These are phyloP conservation scores for Tyrannus savana DNA, from an alignment of 2,113 vertebrate species.

Conservation along the genomic window DNA sequence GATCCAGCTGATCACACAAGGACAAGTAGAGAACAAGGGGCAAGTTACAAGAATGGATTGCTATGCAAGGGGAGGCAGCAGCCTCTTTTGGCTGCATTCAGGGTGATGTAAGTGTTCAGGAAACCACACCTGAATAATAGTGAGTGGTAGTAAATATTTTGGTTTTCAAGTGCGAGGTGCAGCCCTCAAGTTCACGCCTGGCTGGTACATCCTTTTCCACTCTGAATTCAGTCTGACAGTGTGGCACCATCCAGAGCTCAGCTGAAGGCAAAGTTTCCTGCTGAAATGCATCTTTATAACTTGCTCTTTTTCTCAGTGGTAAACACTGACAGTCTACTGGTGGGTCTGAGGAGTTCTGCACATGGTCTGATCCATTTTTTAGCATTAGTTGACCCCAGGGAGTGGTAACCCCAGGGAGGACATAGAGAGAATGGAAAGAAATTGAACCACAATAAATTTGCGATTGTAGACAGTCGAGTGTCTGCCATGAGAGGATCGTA, in stretches of 20 bases:
- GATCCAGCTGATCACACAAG: background rate
- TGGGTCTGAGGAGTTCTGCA: fast-evolving
- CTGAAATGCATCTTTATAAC: background rate
- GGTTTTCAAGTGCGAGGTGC: background rate
- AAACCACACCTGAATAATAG: background rate
- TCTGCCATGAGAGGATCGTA: background rate
- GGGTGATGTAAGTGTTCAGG: background rate
- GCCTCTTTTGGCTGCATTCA: background rate
- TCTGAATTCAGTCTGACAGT: background rate
- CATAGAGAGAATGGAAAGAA: background rate
- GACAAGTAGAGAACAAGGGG: background rate
- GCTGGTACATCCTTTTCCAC: background rate
- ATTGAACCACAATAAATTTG: background rate
- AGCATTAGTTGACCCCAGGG: background rate
- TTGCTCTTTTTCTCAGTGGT: background rate
- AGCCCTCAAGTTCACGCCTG: background rate
- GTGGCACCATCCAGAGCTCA: background rate
- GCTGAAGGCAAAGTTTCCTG: background rate
- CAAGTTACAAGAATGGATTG: fast-evolving
- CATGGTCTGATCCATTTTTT: fast-evolving
- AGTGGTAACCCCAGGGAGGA: background rate
- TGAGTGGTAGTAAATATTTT: background rate
- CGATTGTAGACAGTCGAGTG: background rate
- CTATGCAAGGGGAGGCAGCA: background rate
- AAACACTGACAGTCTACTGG: background rate